Evolutionary conservation across 2,113 vertebrate species (phyloP).

Genomic region (Syngnathoides biaculeatus): DNA sequence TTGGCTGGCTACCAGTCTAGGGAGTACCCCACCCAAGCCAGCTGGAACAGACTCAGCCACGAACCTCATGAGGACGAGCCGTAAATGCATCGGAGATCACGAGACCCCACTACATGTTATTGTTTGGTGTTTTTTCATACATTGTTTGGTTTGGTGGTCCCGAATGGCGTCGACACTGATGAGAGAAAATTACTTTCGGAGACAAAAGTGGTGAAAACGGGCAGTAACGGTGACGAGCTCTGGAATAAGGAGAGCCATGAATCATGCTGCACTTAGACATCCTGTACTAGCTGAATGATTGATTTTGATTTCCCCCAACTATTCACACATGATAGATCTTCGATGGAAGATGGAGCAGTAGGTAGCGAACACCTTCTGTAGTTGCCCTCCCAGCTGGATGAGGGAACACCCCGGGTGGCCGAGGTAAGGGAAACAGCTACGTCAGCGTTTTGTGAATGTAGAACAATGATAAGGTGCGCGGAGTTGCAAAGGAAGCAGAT

Average conservation of each 20-base stretch:
- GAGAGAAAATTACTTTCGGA: not conserved
- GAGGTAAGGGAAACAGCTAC: conserved; percentile 46
- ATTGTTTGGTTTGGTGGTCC: not conserved
- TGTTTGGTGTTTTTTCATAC: not conserved
- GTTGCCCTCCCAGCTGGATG: conserved; percentile 53
- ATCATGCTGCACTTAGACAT: conserved; percentile 69
- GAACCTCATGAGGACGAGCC: not conserved
- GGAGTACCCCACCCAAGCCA: not conserved
- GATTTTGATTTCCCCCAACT: conserved; percentile 62
- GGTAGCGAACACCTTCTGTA: conserved; percentile 43
- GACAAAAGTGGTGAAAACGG: not conserved
- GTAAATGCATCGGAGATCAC: no score
- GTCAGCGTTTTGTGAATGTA: conserved; percentile 50
- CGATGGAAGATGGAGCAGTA: conserved; percentile 57
- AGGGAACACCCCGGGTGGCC: conserved; percentile 53
- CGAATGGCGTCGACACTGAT: not conserved
- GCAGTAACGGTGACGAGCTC: conserved; percentile 51
- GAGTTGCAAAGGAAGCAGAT: conserved; percentile 22
- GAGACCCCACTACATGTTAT: not conserved
- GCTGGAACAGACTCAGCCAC: not conserved
- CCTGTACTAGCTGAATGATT: conserved; percentile 61
- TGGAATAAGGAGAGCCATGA: conserved; percentile 52
- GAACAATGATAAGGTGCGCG: conserved; percentile 46
- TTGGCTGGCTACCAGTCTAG: no score
- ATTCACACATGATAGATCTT: conserved; percentile 68